Evolutionary conservation across 2,888 invertebrate genomes (phyloP).

Genomic region (Lithophane semibrunnea): DNA sequence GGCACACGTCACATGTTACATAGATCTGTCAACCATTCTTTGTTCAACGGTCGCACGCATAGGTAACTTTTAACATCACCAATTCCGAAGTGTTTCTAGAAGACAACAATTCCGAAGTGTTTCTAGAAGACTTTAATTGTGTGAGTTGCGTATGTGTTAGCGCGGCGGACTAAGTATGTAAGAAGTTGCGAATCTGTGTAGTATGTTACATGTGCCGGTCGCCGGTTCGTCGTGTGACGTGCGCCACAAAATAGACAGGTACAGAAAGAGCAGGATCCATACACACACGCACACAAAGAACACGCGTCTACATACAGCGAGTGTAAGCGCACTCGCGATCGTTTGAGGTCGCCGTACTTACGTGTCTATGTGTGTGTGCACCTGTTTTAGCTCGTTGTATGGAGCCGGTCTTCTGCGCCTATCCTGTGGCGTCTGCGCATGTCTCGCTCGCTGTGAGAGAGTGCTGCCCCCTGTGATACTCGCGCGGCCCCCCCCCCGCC

Average conservation of each 20-base stretch:
- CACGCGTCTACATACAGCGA: neutral
- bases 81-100: neutral
- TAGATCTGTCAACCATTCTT: neutral
- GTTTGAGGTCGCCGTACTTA: no score
- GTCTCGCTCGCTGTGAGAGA: slow-evolving; percentile 38
- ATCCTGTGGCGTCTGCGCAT: neutral
- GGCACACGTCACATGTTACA: neutral
- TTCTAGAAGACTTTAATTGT: neutral
- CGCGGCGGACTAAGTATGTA: neutral
- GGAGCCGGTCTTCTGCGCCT: slow-evolving; percentile 24
- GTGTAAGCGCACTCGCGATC: neutral
- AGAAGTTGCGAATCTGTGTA: neutral
- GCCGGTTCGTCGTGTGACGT: neutral
- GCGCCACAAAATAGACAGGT: neutral
- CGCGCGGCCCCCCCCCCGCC: slow-evolving; percentile 66
- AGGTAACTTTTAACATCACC: no score
- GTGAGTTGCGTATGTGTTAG: neutral
- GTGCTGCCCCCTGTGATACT: slow-evolving; percentile 82
- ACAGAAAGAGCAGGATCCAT: neutral
- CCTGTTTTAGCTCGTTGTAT: neutral
- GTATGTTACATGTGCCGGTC: neutral
- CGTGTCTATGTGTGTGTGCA: neutral
- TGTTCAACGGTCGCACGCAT: neutral
- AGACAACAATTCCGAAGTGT: neutral
- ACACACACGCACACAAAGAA: neutral